Evolutionary conservation across 2,888 invertebrate species (phyloP), one percentile per base, ranked within the genome.

Genomic region (Drosophila subsilvestris): DNA sequence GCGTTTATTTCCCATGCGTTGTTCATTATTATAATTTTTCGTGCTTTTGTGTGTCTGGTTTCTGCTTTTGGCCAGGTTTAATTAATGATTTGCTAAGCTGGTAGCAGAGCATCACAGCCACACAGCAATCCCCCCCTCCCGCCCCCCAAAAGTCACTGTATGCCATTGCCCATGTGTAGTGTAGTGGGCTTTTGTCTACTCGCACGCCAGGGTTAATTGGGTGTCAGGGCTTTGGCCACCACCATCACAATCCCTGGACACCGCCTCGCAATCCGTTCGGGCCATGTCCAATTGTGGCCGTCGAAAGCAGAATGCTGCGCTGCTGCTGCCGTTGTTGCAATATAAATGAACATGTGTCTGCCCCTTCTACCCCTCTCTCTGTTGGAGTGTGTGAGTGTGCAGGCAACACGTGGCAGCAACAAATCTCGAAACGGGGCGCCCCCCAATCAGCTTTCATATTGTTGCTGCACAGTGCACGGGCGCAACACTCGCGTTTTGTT

Each of bases 61-160:
- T 25, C 57, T 54, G 60, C 47, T 63, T 50, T 70, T 32, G 68
- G 69, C 55, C 72, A 73, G 75, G 69, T 74, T 78, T 76, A 83
- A 83, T 82, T 82, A 85, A 83, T 83, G 86, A 82, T 82, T 82
- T 74, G 80, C 76, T 68, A 78, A 76, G 78, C 85, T 82, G 63
- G 54, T 71, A 51, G 68, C 44, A n/a, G n/a, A 47, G 67, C 50
- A 60, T 17, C 37, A 27, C 60, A 59, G 53, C 42, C 60, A 56
- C 55, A 8, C 29, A n/a, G n/a, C n/a, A n/a, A n/a, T n/a, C n/a
- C n/a, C n/a, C n/a, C n/a, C n/a, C n/a, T n/a, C 12, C 17, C n/a
- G 17, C 17, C 12, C 42, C 17, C 53, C 44, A 12, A 14, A n/a
- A 2, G 10, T 44, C 22, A 20, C 10, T n/a, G 14, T 29, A 2